phyloP scores from a whole-genome alignment of 2,888 invertebrate species.

The Sinopyrophorus schimmeli region DNA sequence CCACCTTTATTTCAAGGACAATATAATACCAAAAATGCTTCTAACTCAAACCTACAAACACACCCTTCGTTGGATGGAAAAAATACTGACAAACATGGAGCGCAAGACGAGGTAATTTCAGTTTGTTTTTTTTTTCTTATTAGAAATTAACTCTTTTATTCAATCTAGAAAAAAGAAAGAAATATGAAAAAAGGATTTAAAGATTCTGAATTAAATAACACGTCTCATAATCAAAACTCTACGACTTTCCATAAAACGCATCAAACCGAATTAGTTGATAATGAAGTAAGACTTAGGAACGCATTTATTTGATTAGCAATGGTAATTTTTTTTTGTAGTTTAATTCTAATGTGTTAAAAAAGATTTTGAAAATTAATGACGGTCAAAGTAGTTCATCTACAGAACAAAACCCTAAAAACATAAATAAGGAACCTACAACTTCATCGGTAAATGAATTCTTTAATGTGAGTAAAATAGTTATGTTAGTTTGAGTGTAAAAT shows the following conservation, averaged over 20 bases:
- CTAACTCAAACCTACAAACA: no score
- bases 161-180: no score
- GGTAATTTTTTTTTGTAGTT: conserved; percentile 6
- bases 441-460: conserved; percentile 33
- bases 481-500: not conserved
- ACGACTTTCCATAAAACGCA: not conserved
- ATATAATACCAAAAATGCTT: no score
- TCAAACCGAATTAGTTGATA: not conserved
- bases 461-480: conserved; percentile 26
- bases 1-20: not conserved
- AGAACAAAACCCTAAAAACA: conserved; percentile 9
- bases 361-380: conserved; percentile 42
- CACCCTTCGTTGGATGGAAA: no score
- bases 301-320: conserved; percentile 7
- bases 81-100: no score
- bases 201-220: no score
- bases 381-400: conserved; percentile 10
- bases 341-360: conserved; percentile 44
- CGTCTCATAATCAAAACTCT: not conserved
- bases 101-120: no score
- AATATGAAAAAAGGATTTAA: no score
- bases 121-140: no score
- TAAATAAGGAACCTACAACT: conserved; percentile 2
- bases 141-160: no score
- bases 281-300: not conserved